Evolutionary conservation across 92 coral and sea anemone species (phyloP).

Genomic region (Siderastrea siderea): DNA sequence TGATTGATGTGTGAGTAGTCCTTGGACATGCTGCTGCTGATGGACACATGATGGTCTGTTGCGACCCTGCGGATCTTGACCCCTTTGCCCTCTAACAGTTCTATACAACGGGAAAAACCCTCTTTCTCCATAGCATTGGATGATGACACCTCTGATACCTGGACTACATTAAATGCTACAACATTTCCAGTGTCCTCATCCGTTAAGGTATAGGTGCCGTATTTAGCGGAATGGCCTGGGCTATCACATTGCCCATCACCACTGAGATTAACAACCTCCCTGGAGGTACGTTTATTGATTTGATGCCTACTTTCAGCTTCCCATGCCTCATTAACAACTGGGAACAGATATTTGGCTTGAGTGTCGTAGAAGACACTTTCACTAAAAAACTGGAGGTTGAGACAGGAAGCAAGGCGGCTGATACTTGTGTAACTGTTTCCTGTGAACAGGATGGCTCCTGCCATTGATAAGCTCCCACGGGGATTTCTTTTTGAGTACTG

Average conservation of each 20-base stretch:
- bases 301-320: constrained; percentile 30
- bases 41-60: constrained; percentile 64
- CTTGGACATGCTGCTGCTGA: constrained; percentile 56
- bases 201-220: too few species aligned
- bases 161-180: too few species aligned
- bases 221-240: constrained; percentile 56
- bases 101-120: constrained; percentile 19
- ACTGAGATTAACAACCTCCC: background rate
- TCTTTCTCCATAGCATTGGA: constrained; percentile 72
- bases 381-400: constrained; percentile 42
- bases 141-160: background rate
- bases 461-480: constrained; percentile 49
- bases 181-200: too few species aligned
- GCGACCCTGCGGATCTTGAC: constrained; percentile 11
- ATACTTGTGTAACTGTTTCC: too few species aligned
- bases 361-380: constrained; percentile 39
- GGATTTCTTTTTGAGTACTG: constrained; percentile 27
- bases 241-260: constrained; percentile 75
- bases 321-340: constrained; percentile 71
- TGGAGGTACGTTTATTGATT: too few species aligned
- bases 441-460: constrained; percentile 36
- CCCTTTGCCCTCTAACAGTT: too few species aligned
- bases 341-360: constrained; percentile 38
- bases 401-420: background rate
- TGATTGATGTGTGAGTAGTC: constrained; percentile 43